Evolutionary conservation across 1,140 invertebrate genomes (phyloP), one percentile per base, ranked within the genome.

Genomic region (Diabrotica undecimpunctata): DNA sequence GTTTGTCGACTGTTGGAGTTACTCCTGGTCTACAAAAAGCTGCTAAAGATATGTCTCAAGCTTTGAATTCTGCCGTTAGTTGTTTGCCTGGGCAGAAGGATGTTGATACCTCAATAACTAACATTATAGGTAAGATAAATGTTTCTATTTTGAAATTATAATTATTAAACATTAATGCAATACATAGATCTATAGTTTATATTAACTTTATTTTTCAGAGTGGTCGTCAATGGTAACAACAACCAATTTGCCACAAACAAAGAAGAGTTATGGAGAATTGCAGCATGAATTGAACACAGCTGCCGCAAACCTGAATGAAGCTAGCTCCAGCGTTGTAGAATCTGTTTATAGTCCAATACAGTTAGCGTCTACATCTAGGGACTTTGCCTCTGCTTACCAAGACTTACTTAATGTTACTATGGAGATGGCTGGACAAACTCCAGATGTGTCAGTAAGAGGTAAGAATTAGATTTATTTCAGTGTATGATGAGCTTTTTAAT

Each of bases 61-160:
- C 86, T 4, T 74, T 90, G 13, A 85, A 86, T 59, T 81, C 83
- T 51, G 89, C 88, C 5, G 85, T 96, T 6, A 90, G 89, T 66
- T 92, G 90, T 72, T 83, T 96, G 50, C 94, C 95, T 8, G 93
- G 94, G 0, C 94, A 97, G 73, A 85, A 89, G 70, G 95, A 96
- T 75, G 88, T 98, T 5, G 94, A 97, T 75, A 85, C 88, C 11
- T 92, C 93, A 0, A 90, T 97, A 71, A 85, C 87, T 65, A 87
- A 86, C 64, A 95, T 98, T 60, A 89, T 87, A 59, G 67, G 61
- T 62, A 62, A 9, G 7, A 11, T 46, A 10, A 10, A n/a, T 46
- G n/a, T 6, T 46, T 46, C n/a, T n/a, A n/a, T n/a, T n/a, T n/a
- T n/a, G n/a, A n/a, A n/a, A n/a, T n/a, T n/a, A n/a, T n/a, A n/a